Percentiles rank a stretch among this genome's conserved stretches.
Evolutionary conservation across 2,888 invertebrate species (phyloP).

Genomic region (Himalopsyche japonica): DNA sequence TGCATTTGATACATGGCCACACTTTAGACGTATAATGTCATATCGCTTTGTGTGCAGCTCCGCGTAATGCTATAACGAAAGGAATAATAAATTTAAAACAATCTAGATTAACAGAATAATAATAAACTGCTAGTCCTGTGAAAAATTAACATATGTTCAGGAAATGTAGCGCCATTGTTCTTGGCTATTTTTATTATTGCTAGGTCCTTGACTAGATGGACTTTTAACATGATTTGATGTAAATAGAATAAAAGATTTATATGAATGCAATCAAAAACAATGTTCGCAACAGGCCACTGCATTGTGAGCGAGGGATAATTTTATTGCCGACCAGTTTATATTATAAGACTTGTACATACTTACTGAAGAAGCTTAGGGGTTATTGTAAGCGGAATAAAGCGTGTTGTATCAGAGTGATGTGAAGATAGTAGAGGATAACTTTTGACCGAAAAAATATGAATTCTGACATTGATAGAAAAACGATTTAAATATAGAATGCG

Average conservation of each 20-base stretch:
- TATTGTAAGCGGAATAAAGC: not conserved
- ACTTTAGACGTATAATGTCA: not conserved
- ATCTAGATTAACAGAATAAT: not conserved
- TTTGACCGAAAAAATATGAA: too few relatives aligned
- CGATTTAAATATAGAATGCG: too few relatives aligned
- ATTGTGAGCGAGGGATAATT: not conserved
- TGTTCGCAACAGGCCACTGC: not conserved
- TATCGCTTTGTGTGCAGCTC: not conserved
- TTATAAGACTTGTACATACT: not conserved
- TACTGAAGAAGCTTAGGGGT: not conserved
- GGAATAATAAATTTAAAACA: not conserved
- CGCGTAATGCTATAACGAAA: not conserved
- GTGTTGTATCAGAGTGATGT: too few relatives aligned
- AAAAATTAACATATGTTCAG: not conserved
- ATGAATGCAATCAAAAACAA: not conserved
- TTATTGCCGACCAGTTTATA: not conserved
- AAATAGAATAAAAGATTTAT: not conserved
- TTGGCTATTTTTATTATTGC: not conserved
- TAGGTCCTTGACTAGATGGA: not conserved
- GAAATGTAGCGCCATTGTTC: not conserved
- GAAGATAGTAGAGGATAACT: too few relatives aligned
- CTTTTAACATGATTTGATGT: not conserved
- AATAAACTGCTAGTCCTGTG: not conserved
- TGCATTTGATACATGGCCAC: not conserved
- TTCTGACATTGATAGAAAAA: too few relatives aligned